These are phyloP conservation scores for Drosophila vallismaia DNA, from an alignment of 2,888 invertebrate genomes.

Conservation along the genomic window DNA sequence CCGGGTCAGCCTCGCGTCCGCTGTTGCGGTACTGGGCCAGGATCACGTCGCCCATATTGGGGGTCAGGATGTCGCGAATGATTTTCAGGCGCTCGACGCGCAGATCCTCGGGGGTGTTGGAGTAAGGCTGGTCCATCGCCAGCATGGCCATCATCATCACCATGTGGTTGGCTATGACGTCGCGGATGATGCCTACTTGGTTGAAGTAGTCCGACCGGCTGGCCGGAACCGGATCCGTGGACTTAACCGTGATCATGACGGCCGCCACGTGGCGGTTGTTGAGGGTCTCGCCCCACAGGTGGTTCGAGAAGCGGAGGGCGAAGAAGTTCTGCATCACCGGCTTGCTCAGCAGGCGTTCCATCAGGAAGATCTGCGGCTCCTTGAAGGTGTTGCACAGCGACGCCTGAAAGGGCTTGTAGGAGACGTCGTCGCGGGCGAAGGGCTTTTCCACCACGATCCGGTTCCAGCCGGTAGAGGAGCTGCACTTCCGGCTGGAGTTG, in stretches of 20 bases:
- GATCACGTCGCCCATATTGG: conserved; percentile 52
- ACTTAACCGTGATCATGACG: conserved; percentile 64
- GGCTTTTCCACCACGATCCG: conserved; percentile 66
- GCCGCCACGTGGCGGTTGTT: conserved; percentile 56
- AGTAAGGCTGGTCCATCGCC: conserved; percentile 62
- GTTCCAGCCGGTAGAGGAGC: conserved; percentile 53
- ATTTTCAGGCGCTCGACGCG: conserved; percentile 56
- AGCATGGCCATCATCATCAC: conserved; percentile 60
- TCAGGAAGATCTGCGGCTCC: conserved; percentile 67
- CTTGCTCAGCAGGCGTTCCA: conserved; percentile 62
- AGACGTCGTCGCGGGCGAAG: conserved; percentile 54
- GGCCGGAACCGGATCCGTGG: conserved; percentile 47
- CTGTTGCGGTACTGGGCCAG: conserved; percentile 62
- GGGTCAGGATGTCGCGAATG: conserved; percentile 46
- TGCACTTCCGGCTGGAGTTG: conserved; percentile 55
- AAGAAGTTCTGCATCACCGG: conserved; percentile 57
- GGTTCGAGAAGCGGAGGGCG: conserved; percentile 60
- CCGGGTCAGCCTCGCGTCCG: conserved; percentile 48
- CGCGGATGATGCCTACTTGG: conserved; percentile 62
- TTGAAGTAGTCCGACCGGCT: conserved; percentile 59
- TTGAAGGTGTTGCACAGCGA: conserved; percentile 59
- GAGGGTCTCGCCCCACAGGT: conserved; percentile 64
- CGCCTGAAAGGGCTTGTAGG: conserved; percentile 50
- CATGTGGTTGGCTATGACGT: conserved; percentile 67
- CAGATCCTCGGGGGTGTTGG: conserved; percentile 59